Base-by-base conservation (phyloP, 2,113 vertebrate genomes). In the Neodon shergylaensis region DNA sequence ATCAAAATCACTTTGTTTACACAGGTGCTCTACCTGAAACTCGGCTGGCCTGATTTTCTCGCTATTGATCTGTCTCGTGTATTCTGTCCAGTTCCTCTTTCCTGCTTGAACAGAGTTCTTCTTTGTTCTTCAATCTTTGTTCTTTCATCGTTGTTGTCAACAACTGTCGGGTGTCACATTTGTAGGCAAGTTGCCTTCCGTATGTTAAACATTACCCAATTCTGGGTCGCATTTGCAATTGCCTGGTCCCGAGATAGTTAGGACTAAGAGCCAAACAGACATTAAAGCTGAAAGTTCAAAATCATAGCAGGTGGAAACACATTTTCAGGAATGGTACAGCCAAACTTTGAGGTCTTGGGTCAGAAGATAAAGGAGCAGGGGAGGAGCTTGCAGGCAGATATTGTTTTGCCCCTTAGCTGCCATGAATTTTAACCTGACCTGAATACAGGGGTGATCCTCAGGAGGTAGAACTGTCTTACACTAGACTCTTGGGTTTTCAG, bases 261-360 rank as follows among this genome's bases (percentile, higher is more conserved):
- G 86, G n/a, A 33, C 7, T 65, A 19, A 65, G 14, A 44, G 31
- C 3, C 82, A 82, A 66, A 26, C 9, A 33, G 17, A 91, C n/a
- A 7, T n/a, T 24, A 82, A 94, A 94, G 11, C 52, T 13, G 12
- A 89, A 78, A 84, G 1, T 54, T 84, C 47, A 93, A 79, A 88
- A 21, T 26, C 16, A 63, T 19, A 44, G 58, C 24, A 42, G 19
- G 39, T 22, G 44, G n/a, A 52, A 79, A 61, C 39, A 42, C 8
- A 9, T 66, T 90, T 24, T 84, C 42, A 82, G 68, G 66, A 94
- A 31, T 36, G 73, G 42, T 5, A 61, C 52, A 33, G 68, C 6
- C 39, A 54, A 90, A 58, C 24, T 0, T 22, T 78, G 76, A 2
- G 26, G 31, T 58, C 39, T 88, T 49, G 44, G 44, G 52, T 49